Conservation (phyloP, 2,113 vertebrate species). For the Hippocampus zosterae region DNA sequence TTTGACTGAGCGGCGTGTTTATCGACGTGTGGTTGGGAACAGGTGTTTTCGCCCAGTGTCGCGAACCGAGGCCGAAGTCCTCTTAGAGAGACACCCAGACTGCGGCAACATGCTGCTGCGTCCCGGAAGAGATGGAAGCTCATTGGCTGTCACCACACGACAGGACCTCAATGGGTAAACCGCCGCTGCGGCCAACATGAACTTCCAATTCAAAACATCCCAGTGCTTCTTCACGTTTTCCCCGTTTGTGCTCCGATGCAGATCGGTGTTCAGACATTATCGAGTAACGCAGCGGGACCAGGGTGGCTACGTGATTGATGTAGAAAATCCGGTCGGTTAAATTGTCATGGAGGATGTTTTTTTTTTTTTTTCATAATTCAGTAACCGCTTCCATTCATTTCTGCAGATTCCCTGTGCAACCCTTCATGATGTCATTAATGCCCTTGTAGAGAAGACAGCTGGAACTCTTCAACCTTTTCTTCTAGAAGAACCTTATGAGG, state of each 20-base stretch:
- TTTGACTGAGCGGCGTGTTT: not conserved
- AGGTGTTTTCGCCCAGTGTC: constrained; percentile 83
- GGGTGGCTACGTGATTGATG: constrained; percentile 76
- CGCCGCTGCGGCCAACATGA: no score
- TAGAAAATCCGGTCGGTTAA: constrained; percentile 79
- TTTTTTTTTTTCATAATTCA: not conserved
- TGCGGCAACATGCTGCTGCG: constrained; percentile 81
- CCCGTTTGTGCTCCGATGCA: constrained; percentile 29
- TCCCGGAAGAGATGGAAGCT: constrained; percentile 74
- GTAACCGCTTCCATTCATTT: not conserved
- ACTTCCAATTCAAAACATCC: not conserved
- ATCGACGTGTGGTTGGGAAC: constrained; percentile 19
- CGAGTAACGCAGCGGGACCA: constrained; percentile 74
- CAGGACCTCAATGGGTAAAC: constrained; percentile 78
- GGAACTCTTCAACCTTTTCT: constrained; percentile 78
- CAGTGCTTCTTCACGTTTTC: not conserved
- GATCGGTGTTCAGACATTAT: constrained; percentile 78
- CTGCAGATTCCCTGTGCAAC: constrained; percentile 78
- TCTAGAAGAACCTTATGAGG: constrained; percentile 80
- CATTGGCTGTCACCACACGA: constrained; percentile 76
- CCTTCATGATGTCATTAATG: constrained; percentile 78
- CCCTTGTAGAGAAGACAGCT: constrained; percentile 77
- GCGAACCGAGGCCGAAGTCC: constrained; percentile 77
- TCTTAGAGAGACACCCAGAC: constrained; percentile 77
- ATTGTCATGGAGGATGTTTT: no score